Conservation (phyloP, 2,797 vertebrate species). For the Rhynchonycteris naso region DNA sequence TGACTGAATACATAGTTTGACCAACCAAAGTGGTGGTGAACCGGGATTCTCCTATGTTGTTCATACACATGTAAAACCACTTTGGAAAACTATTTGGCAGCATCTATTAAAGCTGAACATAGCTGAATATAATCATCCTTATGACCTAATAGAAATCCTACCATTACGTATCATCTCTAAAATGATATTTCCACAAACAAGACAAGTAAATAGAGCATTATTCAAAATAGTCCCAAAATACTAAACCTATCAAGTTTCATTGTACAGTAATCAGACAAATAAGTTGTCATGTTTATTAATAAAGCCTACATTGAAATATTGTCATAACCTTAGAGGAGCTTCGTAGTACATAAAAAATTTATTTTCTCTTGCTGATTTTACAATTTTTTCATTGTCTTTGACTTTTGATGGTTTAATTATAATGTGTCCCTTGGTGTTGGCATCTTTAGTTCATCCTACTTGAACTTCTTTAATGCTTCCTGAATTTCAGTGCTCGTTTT, state of each 20-base stretch:
- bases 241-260: background rate
- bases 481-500: background rate
- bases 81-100: background rate
- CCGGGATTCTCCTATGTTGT: background rate
- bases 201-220: background rate
- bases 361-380: background rate
- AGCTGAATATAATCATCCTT: background rate
- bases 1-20: background rate
- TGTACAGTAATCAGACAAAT: background rate
- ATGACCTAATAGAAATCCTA: background rate
- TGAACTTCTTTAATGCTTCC: background rate
- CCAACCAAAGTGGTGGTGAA: background rate
- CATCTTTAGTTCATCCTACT: background rate
- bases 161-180: background rate
- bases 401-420: background rate
- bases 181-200: background rate
- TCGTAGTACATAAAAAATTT: background rate
- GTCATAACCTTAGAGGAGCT: background rate
- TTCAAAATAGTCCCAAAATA: background rate
- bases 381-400: background rate
- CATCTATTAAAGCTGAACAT: background rate
- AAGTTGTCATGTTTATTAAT: background rate
- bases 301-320: background rate
- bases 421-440: background rate
- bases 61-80: background rate